Conservation (phyloP, 2,113 vertebrate species). For the Misgurnus anguillicaudatus region DNA sequence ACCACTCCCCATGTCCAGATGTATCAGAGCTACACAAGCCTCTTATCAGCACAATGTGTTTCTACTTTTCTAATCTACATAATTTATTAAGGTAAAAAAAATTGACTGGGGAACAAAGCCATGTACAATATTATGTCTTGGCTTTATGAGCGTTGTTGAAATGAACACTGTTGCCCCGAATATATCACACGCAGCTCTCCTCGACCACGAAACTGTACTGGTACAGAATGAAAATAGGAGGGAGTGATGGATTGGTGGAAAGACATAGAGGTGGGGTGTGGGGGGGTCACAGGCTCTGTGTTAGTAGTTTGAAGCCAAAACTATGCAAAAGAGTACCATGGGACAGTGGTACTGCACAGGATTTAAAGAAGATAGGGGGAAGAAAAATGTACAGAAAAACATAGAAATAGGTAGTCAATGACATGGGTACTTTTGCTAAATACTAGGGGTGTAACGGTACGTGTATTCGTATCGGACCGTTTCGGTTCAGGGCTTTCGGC, state of each 20-base stretch:
- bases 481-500: no score
- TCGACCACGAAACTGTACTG: constrained; percentile 19
- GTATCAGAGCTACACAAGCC: constrained; percentile 61
- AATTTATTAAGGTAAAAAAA: constrained; percentile 75
- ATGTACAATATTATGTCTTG: constrained; percentile 79
- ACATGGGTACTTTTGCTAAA: background rate
- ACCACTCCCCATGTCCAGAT: constrained; percentile 37
- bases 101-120: constrained; percentile 69
- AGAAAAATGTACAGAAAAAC: background rate
- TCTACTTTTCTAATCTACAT: constrained; percentile 78
- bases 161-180: constrained; percentile 64
- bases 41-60: constrained; percentile 74
- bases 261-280: constrained; percentile 26
- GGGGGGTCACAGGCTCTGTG: constrained; percentile 24
- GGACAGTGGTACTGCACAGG: constrained; percentile 29
- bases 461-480: no score
- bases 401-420: background rate
- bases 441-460: no score
- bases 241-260: constrained; percentile 28
- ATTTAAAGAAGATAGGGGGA: constrained; percentile 14
- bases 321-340: constrained; percentile 26
- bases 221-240: constrained; percentile 35
- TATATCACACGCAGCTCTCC: constrained; percentile 55
- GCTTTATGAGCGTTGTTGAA: constrained; percentile 68
- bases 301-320: constrained; percentile 8